A percentile compares a stretch with the other conserved stretches of the same genome.
Conservation (phyloP, 2,797 vertebrate genomes). For the Brachyrhaphis roseni region DNA sequence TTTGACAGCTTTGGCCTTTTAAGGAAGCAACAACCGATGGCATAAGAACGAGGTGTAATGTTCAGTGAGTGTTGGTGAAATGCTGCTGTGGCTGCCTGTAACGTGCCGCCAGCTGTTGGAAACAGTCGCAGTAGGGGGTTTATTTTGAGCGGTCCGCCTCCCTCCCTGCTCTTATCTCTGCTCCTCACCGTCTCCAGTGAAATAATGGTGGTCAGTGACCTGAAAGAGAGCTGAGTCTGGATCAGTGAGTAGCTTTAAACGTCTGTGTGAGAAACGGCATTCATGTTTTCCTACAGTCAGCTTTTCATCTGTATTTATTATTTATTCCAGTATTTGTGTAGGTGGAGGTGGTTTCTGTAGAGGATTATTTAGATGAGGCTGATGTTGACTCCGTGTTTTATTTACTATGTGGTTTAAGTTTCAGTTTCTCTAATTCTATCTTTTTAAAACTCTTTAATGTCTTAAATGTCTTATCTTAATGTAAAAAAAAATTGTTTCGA, state of each 20-base stretch:
- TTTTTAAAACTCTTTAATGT: neutral
- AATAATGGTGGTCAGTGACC: slow-evolving; percentile 32
- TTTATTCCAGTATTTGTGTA: too few relatives aligned
- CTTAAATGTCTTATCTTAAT: neutral
- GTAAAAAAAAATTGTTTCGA: neutral
- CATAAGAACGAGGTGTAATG: slow-evolving; percentile 6
- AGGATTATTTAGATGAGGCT: slow-evolving; percentile 4
- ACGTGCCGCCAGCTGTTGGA: slow-evolving; percentile 36
- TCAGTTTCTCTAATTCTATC: neutral
- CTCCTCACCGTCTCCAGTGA: slow-evolving; percentile 20
- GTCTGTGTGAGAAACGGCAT: slow-evolving; percentile 20
- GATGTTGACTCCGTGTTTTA: slow-evolving; percentile 9
- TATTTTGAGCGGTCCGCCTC: slow-evolving; percentile 14
- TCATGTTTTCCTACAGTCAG: neutral
- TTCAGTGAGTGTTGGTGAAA: slow-evolving; percentile 17
- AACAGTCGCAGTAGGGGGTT: neutral
- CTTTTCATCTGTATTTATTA: slow-evolving; percentile 25
- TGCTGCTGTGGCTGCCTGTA: slow-evolving; percentile 8
- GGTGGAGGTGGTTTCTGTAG: slow-evolving; percentile 13
- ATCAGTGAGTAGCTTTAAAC: neutral
- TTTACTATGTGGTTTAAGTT: slow-evolving; percentile 1
- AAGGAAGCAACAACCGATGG: slow-evolving; percentile 33
- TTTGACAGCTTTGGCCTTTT: slow-evolving; percentile 62
- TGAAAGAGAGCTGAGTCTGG: slow-evolving; percentile 18
- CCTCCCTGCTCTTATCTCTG: slow-evolving; percentile 8